Evolutionary conservation across 2,113 vertebrate species (phyloP).

Genomic region (Charadrius vociferus): DNA sequence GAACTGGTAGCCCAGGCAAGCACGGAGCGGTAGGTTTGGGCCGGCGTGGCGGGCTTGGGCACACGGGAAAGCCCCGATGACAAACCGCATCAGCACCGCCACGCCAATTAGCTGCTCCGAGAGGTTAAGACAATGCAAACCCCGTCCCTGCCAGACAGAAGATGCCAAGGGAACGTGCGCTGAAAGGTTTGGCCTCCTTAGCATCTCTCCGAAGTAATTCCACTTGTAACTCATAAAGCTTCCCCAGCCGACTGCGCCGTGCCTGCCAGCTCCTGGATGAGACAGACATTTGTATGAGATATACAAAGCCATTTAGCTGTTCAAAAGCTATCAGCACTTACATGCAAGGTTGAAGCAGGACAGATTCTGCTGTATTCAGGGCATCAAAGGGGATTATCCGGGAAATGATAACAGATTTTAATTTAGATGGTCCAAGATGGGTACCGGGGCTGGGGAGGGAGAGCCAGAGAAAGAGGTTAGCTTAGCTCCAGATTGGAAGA

Average conservation of each 20-base stretch:
- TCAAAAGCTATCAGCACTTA: conserved; percentile 73
- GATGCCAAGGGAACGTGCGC: not conserved
- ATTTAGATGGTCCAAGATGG: conserved; percentile 77
- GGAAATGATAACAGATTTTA: conserved; percentile 80
- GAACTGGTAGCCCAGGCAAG: too few species aligned
- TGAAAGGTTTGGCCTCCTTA: conserved; percentile 25
- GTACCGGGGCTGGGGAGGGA: conserved; percentile 4
- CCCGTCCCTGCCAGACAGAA: not conserved
- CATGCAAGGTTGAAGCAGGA: conserved; percentile 67
- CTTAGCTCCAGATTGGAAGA: conserved; percentile 1
- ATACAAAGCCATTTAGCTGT: conserved; percentile 69
- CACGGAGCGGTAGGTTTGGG: not conserved
- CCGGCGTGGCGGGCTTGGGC: not conserved
- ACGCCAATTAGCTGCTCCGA: not conserved
- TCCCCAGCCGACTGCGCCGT: conserved; percentile 15
- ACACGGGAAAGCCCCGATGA: not conserved
- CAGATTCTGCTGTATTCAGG: conserved; percentile 63
- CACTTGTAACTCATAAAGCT: conserved; percentile 54
- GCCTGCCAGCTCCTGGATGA: conserved; percentile 43
- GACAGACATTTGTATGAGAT: conserved; percentile 64
- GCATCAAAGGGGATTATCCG: conserved; percentile 79
- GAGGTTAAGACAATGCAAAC: not conserved
- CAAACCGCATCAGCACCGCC: not conserved
- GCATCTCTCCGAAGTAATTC: conserved; percentile 53
- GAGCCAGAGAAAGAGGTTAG: not conserved